Evolutionary conservation across 2,113 vertebrate species (phyloP).

Genomic region (Rhadina sibilatrix): DNA sequence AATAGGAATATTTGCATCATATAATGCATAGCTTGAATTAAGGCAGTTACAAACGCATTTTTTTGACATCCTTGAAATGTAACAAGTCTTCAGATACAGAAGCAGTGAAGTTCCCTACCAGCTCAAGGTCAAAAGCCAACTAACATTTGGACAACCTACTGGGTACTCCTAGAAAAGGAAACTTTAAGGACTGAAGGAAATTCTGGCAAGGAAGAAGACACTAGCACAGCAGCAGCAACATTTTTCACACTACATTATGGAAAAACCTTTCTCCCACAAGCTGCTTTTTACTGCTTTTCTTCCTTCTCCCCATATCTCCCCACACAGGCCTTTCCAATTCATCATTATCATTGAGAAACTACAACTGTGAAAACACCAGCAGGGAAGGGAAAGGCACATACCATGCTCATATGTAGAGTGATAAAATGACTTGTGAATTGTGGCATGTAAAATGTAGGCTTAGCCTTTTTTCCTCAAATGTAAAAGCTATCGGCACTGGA

Average conservation of each 20-base stretch:
- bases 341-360: not conserved
- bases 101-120: rapidly evolving
- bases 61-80: not conserved
- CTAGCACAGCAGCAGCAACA: not conserved
- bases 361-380: not conserved
- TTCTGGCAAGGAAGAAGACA: not conserved
- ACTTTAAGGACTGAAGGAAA: not conserved
- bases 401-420: not conserved
- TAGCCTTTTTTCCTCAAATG: not conserved
- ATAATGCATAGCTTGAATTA: not conserved
- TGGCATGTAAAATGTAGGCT: not conserved
- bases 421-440: not conserved
- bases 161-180: not conserved
- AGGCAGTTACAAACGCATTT: not conserved
- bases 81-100: not conserved
- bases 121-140: not conserved
- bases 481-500: not conserved
- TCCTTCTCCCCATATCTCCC: not conserved
- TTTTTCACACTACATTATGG: not conserved
- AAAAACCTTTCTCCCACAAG: not conserved
- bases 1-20: not conserved
- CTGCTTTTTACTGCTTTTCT: not conserved
- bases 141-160: not conserved
- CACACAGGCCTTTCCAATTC: not conserved
- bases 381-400: not conserved